Base-by-base conservation (phyloP, 2,888 invertebrate species). In the Papilio protenor region DNA sequence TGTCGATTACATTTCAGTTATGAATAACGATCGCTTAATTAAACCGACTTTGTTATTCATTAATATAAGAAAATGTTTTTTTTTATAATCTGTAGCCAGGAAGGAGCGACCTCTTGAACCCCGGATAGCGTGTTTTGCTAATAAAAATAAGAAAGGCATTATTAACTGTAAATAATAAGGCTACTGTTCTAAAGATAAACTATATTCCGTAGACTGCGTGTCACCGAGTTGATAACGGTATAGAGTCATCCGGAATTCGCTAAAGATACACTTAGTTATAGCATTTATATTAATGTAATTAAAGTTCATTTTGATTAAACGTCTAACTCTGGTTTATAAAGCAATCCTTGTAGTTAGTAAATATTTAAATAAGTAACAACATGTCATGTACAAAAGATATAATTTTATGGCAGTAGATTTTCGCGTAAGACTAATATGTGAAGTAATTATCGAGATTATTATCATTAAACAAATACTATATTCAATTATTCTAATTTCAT, bases 171-270 rank as follows among this genome's bases (percentile, higher is more conserved):
- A 79, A 89, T 86, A 90, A 88, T 83, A 83, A 83, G n/a, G 47
- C 74, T 82, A 86, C 85, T 92, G 88, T 90, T 85, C 77, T 27
- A 40, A 23, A 80, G 89, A 90, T 90, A 89, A 89, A 80, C 79
- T 81, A 80, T 83, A 84, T 83, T 83, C 79, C 83, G 91, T 88
- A 94, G 94, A 94, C 94, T 87, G 94, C 93, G 74, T 92, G 94
- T 93, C 94, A 93, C 94, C 94, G 85, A 73, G 79, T 91, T 90
- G 91, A 92, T 90, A 84, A 80, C 80, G 81, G 81, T 82, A 57
- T 76, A 83, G 85, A 83, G 79, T 79, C 78, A 52, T 72, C 71
- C 18, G 52, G 21, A 75, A 69, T 61, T 59, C 18, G 10, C 71
- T 21, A 14, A 45, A 45, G 59, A 61, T 47, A 70, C 52, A 76